phyloP scores from a whole-genome alignment of 2,113 vertebrate genomes.

The Platichthys stellatus region DNA sequence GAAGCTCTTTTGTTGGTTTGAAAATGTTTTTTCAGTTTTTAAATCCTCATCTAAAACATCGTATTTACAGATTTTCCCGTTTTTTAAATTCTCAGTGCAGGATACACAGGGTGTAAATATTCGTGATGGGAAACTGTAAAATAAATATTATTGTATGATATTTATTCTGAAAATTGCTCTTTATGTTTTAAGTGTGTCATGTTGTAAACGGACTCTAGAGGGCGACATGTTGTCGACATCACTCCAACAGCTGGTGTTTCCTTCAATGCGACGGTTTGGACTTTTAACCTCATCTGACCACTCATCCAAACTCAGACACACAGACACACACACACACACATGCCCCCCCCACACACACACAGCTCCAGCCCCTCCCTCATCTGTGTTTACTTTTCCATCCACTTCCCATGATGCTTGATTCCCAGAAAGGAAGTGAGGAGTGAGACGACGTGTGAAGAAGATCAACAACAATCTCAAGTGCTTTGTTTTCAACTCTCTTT shows the following conservation, averaged over 20 bases:
- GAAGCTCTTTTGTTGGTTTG: not conserved
- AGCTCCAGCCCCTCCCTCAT: not conserved
- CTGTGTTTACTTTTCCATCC: conserved; percentile 65
- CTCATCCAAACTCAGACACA: not conserved
- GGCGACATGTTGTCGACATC: not conserved
- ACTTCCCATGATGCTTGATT: conserved; percentile 17
- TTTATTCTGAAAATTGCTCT: no score
- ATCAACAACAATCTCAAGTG: not conserved
- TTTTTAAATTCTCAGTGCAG: no score
- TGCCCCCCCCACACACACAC: not conserved
- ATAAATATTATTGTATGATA: no score
- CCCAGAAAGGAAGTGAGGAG: conserved; percentile 32
- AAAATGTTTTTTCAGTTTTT: not conserved
- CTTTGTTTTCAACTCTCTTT: conserved; percentile 10
- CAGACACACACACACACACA: not conserved
- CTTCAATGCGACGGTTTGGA: not conserved
- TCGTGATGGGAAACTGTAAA: no score
- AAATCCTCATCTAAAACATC: no score
- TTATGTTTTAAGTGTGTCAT: no score
- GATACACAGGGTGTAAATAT: no score
- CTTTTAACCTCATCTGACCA: conserved; percentile 31
- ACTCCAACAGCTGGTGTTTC: conserved; percentile 3
- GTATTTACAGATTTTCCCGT: no score
- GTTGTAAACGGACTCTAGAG: no score
- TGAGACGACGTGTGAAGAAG: not conserved